Evolutionary conservation across 2,888 invertebrate genomes (phyloP), one percentile per base, ranked within the genome.

Genomic region (Tetragonula carbonaria): DNA sequence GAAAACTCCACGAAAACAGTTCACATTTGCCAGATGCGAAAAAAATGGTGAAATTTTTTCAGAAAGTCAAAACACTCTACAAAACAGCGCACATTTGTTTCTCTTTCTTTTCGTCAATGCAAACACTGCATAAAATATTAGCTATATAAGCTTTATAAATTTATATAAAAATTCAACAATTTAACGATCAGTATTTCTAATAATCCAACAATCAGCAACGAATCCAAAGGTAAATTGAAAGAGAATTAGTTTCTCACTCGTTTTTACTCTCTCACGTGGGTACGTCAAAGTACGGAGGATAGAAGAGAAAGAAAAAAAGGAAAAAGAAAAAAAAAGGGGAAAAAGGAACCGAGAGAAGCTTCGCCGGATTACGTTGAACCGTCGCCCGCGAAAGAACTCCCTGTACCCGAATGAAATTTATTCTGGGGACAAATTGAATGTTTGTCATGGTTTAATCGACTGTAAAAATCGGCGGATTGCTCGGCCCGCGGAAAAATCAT

Each of bases 401-500:
- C 71, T 74, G 76, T 55, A 3, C 33, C 53, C 28, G 76, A 84
- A 84, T 76, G 55, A 74, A 84, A 85, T 85, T 85, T 77, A 85
- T 79, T 68, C 50, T 51, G 65, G 38, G 33, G 70, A 21, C 66
- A 63, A 85, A 85, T 85, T 85, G 86, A 85, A 86, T 86, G 76
- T 82, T 86, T 85, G 78, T 87, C 87, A 74, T 71, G 79, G 86
- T 79, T 88, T 86, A 86, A 88, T 88, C 85, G 89, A 82, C 80
- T 74, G 85, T 86, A 83, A 85, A 85, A 85, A 70, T 78, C 78
- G 79, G 73, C 59, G 45, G 76, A 66, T 63, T 81, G 80, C 83
- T 80, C 83, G 86, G 63, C 38, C 38, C 23, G 18, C 55, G 67
- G 76, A 76, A 82, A 86, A 86, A 78, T 74, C 82, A 84, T 76